phyloP scores from a whole-genome alignment of 2,797 vertebrate species.

The Gymnothorax javanicus region DNA sequence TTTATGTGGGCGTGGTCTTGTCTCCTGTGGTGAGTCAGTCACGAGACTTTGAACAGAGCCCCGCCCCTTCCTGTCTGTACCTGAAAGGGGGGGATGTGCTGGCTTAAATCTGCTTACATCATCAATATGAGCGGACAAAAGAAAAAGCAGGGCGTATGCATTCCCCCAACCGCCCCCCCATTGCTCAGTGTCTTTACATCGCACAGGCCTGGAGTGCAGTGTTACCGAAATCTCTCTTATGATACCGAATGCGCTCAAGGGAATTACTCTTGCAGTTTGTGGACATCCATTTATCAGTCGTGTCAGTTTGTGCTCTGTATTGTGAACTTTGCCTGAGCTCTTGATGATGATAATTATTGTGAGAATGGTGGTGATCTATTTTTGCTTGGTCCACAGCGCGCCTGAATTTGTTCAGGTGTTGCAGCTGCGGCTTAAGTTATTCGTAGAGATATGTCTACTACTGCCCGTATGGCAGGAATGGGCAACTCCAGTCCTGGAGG shows the following conservation, averaged over 20 bases:
- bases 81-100: conserved; percentile 5
- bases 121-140: conserved; percentile 29
- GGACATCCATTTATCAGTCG: not conserved
- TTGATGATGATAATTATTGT: not conserved
- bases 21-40: not conserved
- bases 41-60: not conserved
- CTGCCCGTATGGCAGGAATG: conserved; percentile 17
- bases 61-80: conserved; percentile 33
- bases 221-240: not conserved
- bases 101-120: conserved; percentile 31
- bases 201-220: conserved; percentile 26
- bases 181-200: not conserved
- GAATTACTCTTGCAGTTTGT: conserved; percentile 10
- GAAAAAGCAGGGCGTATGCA: no score
- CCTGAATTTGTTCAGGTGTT: not conserved
- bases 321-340: conserved; percentile 26
- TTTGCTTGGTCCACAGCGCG: not conserved
- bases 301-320: not conserved
- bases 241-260: not conserved
- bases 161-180: not conserved
- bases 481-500: no score
- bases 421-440: not conserved
- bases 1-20: not conserved
- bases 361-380: not conserved
- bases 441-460: not conserved